These are phyloP conservation scores for Carapus acus DNA, from an alignment of 2,797 vertebrate species.

Conservation along the genomic window DNA sequence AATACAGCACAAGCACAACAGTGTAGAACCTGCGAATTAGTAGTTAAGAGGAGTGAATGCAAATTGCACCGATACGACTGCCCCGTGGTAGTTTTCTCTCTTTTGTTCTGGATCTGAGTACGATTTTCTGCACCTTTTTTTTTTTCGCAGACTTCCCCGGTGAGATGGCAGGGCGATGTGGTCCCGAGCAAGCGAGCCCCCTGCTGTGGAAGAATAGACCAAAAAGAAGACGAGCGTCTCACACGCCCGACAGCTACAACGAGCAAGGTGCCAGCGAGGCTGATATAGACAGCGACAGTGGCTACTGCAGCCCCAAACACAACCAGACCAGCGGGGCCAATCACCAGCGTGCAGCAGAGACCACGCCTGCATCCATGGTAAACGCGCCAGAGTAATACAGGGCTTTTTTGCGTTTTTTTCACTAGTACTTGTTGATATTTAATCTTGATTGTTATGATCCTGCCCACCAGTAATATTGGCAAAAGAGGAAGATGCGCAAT, in stretches of 20 bases:
- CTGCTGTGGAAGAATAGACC: constrained; percentile 85
- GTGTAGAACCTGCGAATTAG: no score
- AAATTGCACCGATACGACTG: not conserved
- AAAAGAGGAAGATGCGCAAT: no score
- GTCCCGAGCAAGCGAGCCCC: constrained; percentile 75
- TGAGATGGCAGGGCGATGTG: constrained; percentile 79
- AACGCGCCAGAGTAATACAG: no score
- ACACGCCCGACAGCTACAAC: constrained; percentile 84
- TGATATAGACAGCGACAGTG: constrained; percentile 97
- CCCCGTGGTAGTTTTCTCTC: no score
- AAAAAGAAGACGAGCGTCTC: constrained; percentile 80
- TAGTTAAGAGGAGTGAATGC: no score
- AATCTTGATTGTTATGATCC: no score
- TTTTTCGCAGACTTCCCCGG: constrained; percentile 90
- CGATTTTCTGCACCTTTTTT: constrained; percentile 3
- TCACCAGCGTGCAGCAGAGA: constrained; percentile 53
- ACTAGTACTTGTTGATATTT: no score
- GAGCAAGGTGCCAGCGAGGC: constrained; percentile 91
- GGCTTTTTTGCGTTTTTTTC: no score
- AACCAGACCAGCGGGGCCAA: constrained; percentile 69
- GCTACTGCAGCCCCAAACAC: constrained; percentile 96
- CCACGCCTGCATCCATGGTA: constrained; percentile 47
- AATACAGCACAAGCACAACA: no score
- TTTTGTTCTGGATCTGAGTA: not conserved
- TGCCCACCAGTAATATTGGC: no score